Evolutionary conservation across 1,140 invertebrate species (phyloP), one percentile per base, ranked within the genome.

Genomic region (Sycobia sp.): DNA sequence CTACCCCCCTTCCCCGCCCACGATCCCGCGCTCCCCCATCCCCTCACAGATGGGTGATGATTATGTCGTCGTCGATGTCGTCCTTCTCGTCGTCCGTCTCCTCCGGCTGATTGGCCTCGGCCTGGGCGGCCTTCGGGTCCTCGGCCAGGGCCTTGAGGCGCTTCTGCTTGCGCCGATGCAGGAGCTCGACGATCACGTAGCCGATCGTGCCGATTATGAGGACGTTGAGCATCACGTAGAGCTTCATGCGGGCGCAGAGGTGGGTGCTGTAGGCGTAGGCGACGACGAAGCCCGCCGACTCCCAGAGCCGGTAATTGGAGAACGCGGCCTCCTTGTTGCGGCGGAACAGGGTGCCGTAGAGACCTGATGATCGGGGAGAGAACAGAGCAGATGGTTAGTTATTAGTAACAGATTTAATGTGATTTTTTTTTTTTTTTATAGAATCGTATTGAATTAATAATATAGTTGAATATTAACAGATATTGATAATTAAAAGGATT

Each of bases 291-390:
- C 96, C 96, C 20, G 91, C 86, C 38, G 91, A 94, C 81, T 98
- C 95, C 91, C 96, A 96, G 16, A 98, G 87, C 43, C 96, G 87
- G 80, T 93, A 97, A 81, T 97, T 97, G 63, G 95, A 96, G 84
- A 98, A 98, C 0, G 96, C 96, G 0, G 96, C 92, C 78, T 98
- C 95, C 73, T 96, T 94, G 79, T 95, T 93, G 36, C 93, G 87
- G 55, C 92, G 84, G 83, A 97, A 97, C 16, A 97, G 84, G 8
- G 95, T 92, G 27, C 96, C 94, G 73, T 97, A 95, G 23, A 96
- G 85, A 74, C 93, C 93, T 95, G 84, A 0, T n/a, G n/a, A n/a
- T 32, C 4, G 11, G 29, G 11, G 29, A 32, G 29, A 82, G 80
- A 71, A 50, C 14, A 11, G 18, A 18, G 1, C 36, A 27, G 27